Evolutionary conservation across 2,797 vertebrate species (phyloP), one percentile per base, ranked within the genome.

Genomic region (Pangasius macronema): DNA sequence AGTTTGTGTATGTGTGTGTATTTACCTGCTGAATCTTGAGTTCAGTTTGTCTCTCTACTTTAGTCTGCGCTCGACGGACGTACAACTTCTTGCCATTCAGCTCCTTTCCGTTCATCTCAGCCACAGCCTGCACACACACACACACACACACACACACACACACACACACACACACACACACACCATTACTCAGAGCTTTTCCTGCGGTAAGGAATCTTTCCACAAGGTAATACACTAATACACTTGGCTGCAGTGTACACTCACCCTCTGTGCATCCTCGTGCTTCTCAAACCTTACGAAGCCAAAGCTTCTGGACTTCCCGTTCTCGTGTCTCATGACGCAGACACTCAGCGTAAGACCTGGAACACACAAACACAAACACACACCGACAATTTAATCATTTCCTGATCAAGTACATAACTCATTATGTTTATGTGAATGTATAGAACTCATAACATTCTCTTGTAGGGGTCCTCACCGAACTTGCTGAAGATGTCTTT

Each of bases 251-350:
- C 22, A 27, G n/a, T 68, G n/a, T 68, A 30, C 8, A 75, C 88
- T 96, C 94, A 98, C 98, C 95, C 97, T 98, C 90, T 98, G 97
- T 72, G 98, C 97, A 30, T 99, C 98, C 93, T 99, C 98, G 0
- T 99, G 67, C 33, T 13, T 68, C 33, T 36, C 67, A 49, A 75
- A 75, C 6, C 42, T 6, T 14, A 46, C 42, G 1, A 75, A 75
- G 24, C 42, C 42, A n/a, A 75, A 75, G 0, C 72, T 9, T 49
- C 16, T 97, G 87, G 97, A 99, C 94, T 97, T 98, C 88, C 97
- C 98, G 39, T 89, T 95, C 88, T 98, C 97, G 84, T 99, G 97
- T 0, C 96, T 98, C 98, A 99, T 99, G 91, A 99, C 97, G 53
- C 97, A 97, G 91, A 98, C 97, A 93, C 98, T 99, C 94, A 99